These are phyloP conservation scores for Grantiella picta DNA, from an alignment of 2,113 vertebrate genomes.

Conservation along the genomic window DNA sequence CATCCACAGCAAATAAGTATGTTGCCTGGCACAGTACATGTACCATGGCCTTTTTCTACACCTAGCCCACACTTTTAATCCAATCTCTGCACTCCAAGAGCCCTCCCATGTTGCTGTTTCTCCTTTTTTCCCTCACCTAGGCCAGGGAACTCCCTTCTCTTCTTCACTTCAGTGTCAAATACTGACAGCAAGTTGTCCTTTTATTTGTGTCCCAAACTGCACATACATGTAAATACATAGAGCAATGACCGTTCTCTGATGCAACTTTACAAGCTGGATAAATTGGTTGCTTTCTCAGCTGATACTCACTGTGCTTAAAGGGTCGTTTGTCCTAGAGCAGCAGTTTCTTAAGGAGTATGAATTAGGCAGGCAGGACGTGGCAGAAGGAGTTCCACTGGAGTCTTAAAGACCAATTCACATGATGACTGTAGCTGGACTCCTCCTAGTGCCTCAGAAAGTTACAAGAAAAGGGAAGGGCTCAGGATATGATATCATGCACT, in stretches of 20 bases:
- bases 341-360: background rate
- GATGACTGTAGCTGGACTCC: background rate
- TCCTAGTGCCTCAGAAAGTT: conserved; percentile 26
- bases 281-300: background rate
- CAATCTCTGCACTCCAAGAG: background rate
- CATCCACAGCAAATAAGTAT: background rate
- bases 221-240: background rate
- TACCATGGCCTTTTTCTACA: background rate
- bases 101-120: background rate
- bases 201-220: background rate
- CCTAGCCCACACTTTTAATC: background rate
- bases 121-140: background rate
- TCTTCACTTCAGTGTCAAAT: background rate
- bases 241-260: background rate
- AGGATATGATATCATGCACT: conserved; percentile 62
- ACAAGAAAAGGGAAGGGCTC: conserved; percentile 51
- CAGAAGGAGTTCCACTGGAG: background rate
- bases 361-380: background rate
- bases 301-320: conserved; percentile 46
- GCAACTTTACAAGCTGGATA: background rate
- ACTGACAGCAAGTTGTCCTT: background rate
- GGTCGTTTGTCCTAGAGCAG: background rate
- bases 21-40: background rate
- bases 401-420: background rate
- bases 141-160: background rate